A percentile compares a stretch with the other conserved stretches of the same genome.
phyloP scores from a whole-genome alignment of 2,797 vertebrate genomes.

The Naso thynnoides region DNA sequence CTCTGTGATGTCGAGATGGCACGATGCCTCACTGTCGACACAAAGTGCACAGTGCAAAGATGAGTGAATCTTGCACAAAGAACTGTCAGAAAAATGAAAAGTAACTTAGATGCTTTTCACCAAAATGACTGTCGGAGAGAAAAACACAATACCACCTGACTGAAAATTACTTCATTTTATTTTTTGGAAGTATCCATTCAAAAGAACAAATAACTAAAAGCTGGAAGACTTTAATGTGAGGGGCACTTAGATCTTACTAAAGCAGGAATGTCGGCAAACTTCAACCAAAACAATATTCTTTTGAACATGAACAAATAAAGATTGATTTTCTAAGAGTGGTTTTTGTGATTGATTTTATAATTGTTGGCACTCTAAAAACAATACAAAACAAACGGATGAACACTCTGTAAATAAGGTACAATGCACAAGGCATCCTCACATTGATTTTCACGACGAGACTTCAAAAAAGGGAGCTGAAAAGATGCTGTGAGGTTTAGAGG shows the following conservation, averaged over 20 bases:
- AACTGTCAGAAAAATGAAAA: slow-evolving; percentile 13
- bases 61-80: slow-evolving; percentile 24
- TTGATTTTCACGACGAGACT: slow-evolving; percentile 26
- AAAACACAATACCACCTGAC: slow-evolving; percentile 4
- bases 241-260: background rate
- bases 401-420: background rate
- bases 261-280: background rate
- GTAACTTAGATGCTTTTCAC: slow-evolving; percentile 5
- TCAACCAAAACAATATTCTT: background rate
- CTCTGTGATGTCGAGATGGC: slow-evolving; percentile 31
- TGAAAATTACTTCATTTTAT: slow-evolving; percentile 6
- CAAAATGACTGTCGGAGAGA: background rate
- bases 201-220: slow-evolving; percentile 8
- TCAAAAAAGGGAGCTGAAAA: slow-evolving; percentile 27
- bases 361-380: slow-evolving; percentile 12
- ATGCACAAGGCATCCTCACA: slow-evolving; percentile 13
- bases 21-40: slow-evolving; percentile 34
- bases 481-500: slow-evolving; percentile 8
- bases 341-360: slow-evolving; percentile 7
- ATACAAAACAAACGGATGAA: slow-evolving; percentile 21
- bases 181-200: background rate
- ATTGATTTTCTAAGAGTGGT: background rate
- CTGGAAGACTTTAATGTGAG: slow-evolving; percentile 5
- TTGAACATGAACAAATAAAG: background rate
- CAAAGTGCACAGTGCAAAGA: slow-evolving; percentile 22